Evolutionary conservation across 1,140 invertebrate genomes (phyloP).

Genomic region (Bombus ignitus): DNA sequence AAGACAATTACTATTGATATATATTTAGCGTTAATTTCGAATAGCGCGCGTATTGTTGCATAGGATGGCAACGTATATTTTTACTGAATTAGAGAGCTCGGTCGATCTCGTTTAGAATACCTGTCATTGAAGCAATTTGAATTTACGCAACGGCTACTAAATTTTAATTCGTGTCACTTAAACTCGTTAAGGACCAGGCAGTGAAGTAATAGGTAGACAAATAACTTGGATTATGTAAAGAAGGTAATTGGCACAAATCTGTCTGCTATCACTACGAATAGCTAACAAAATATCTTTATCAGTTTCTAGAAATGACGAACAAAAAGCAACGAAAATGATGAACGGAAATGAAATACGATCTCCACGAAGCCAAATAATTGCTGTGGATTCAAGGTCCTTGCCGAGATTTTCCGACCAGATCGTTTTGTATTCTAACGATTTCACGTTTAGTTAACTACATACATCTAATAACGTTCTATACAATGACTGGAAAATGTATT

Average conservation of each 20-base stretch:
- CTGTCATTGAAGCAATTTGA: not conserved
- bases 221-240: not conserved
- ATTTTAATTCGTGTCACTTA: not conserved
- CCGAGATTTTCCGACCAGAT: not conserved
- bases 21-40: not conserved
- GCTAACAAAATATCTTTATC: not conserved
- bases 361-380: not conserved
- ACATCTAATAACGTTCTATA: not conserved
- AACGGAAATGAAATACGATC: not conserved
- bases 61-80: not conserved
- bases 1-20: not conserved
- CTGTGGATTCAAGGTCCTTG: not conserved
- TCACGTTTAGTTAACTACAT: not conserved
- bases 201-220: not conserved
- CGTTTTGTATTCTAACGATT: constrained; percentile 2
- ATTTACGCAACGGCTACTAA: not conserved
- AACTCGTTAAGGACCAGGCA: not conserved
- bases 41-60: not conserved
- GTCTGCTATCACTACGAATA: not conserved
- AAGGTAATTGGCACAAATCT: not conserved
- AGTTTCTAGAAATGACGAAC: too few species aligned
- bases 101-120: not conserved
- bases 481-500: not conserved
- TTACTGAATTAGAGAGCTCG: not conserved
- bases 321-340: not conserved